A percentile compares a stretch with the other conserved stretches of the same genome.
These are phyloP conservation scores for Parnassius smintheus DNA, from an alignment of 2,888 invertebrate genomes.

Conservation along the genomic window DNA sequence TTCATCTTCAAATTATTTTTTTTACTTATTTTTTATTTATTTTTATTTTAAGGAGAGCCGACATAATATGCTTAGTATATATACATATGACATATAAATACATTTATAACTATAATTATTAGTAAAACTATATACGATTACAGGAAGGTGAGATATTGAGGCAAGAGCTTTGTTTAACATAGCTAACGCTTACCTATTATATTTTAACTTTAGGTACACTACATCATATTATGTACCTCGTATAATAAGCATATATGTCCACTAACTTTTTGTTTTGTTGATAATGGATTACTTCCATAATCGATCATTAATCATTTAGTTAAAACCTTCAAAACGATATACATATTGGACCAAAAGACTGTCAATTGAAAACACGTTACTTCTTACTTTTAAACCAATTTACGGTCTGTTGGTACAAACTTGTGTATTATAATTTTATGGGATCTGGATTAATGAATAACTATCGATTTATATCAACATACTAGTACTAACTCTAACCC, in stretches of 20 bases:
- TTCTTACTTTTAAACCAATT: too few species aligned
- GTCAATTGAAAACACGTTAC: too few species aligned
- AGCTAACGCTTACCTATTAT: conserved; percentile 41
- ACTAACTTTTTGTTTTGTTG: conserved; percentile 14
- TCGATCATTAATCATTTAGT: too few species aligned
- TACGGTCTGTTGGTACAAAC: too few species aligned
- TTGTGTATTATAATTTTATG: too few species aligned
- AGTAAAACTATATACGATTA: conserved; percentile 55
- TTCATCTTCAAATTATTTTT: conserved; percentile 19
- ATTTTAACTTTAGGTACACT: conserved; percentile 22
- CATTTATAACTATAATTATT: conserved; percentile 27
- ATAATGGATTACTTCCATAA: too few species aligned
- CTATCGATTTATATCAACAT: too few species aligned
- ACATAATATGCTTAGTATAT: conserved; percentile 5
- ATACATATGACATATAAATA: conserved; percentile 13
- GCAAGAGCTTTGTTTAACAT: conserved; percentile 58
- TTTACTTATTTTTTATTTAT: conserved; percentile 11
- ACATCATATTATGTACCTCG: conserved; percentile 31
- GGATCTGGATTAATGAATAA: too few species aligned
- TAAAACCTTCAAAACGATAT: too few species aligned
- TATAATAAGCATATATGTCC: conserved; percentile 27
- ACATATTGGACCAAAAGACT: too few species aligned
- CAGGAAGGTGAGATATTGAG: conserved; percentile 56
- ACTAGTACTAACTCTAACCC: conserved; percentile 11
- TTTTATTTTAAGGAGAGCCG: conserved; percentile 13